A percentile compares a stretch with the other conserved stretches of the same genome.
Conservation (phyloP, 1,140 invertebrate genomes). For the Globodera rostochiensis region DNA sequence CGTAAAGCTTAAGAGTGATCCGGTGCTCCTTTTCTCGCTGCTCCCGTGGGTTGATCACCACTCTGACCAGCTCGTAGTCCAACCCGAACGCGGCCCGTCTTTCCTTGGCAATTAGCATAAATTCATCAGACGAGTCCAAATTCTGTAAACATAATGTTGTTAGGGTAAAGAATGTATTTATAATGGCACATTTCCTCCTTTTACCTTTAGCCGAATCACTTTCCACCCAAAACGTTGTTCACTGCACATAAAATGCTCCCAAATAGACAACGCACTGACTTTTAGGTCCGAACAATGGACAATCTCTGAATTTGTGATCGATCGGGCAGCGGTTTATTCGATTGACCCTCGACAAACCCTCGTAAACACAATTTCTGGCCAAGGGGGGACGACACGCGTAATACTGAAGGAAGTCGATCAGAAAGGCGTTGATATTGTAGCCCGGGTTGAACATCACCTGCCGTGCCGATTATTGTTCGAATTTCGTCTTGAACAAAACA, state of each 20-base stretch:
- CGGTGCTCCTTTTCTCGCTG: conserved; percentile 30
- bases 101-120: conserved; percentile 60
- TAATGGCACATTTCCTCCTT: neutral
- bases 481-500: neutral
- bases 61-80: conserved; percentile 43
- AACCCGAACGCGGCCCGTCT: conserved; percentile 34
- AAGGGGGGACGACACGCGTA: conserved; percentile 82
- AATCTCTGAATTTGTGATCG: neutral
- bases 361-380: conserved; percentile 77
- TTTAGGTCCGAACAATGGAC: conserved; percentile 39
- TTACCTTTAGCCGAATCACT: conserved; percentile 55
- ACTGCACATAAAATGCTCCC: conserved; percentile 58
- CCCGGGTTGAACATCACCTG: conserved; percentile 72
- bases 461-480: neutral
- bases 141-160: too few relatives aligned
- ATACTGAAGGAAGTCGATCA: conserved; percentile 82
- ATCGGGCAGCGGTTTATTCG: too few relatives aligned
- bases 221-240: conserved; percentile 54
- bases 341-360: conserved; percentile 51
- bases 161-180: conserved; percentile 24
- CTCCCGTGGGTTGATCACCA: conserved; percentile 41
- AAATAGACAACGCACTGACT: conserved; percentile 39
- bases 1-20: conserved; percentile 50
- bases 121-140: conserved; percentile 37
- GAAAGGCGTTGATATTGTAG: conserved; percentile 78